Evolutionary conservation across 2,888 invertebrate species (phyloP), one percentile per base, ranked within the genome.

Genomic region (Coremacera marginata): DNA sequence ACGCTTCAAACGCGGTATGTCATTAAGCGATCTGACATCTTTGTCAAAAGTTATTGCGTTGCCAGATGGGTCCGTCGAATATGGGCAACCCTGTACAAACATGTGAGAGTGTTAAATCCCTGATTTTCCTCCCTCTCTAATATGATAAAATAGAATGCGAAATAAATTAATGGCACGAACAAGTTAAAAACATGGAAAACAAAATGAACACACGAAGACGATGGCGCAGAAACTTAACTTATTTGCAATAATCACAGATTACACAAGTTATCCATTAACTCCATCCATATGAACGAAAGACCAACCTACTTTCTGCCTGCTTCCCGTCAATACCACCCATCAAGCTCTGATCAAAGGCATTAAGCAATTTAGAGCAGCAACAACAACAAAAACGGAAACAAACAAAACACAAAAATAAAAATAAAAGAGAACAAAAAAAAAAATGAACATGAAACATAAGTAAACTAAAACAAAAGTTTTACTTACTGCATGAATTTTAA

Each of bases 231-330:
- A 52, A 51, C 70, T 19, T 49, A 80, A 79, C 78, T 80, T 80
- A 77, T 79, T 80, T 79, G 74, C 79, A 78, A 79, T 80, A 81
- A 80, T 81, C 81, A 78, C 79, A 81, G 81, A 82, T 81, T 81
- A 82, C 82, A 82, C 80, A 81, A 82, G 81, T 82, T 82, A 81
- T 82, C 82, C 82, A 82, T 82, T 82, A 82, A 79, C 80, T 79
- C 77, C 80, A 80, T 79, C 78, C 81, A 81, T 81, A 81, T 80
- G 78, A 79, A 5, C n/a, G 3, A 55, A 55, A 8, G 22, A 19
- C 19, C 2, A 19, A 55, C 2, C n/a, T 55, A 9, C 19, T 9
- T 55, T 2, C 44, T 19, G 44, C 34, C 44, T n/a, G 16, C 3
- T 31, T 31, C 14, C 31, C 16, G 4, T 11, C 44, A 44, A 11